Percentiles rank a stretch among this genome's conserved stretches.
Evolutionary conservation across 2,888 invertebrate species (phyloP).

Genomic region (Noctua pronuba): DNA sequence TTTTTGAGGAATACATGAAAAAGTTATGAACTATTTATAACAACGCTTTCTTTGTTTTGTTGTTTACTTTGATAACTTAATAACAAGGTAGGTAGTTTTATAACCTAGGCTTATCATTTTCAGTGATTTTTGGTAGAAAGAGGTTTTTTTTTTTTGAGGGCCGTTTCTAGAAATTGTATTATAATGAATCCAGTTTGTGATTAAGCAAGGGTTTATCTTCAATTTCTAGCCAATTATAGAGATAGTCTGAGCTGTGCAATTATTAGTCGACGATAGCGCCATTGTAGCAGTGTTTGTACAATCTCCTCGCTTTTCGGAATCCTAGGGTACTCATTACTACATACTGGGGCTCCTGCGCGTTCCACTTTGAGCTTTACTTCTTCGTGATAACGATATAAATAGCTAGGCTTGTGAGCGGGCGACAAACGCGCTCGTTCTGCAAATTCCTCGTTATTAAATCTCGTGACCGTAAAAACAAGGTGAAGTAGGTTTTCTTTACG

Average conservation of each 20-base stretch:
- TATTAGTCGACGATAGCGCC: slow-evolving; percentile 13
- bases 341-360: slow-evolving; percentile 5
- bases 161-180: not conserved
- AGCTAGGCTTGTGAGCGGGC: slow-evolving; percentile 29
- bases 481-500: slow-evolving; percentile 66
- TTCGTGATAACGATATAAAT: slow-evolving; percentile 45
- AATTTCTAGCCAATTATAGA: not conserved
- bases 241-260: not conserved
- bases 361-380: slow-evolving; percentile 25
- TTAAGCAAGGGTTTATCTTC: not conserved
- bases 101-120: not conserved
- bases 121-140: not conserved
- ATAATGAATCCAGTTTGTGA: not conserved
- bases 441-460: slow-evolving; percentile 69
- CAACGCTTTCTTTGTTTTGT: no score
- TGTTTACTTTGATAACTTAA: no score
- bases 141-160: not conserved
- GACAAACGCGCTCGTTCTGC: slow-evolving; percentile 62
- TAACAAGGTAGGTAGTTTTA: not conserved
- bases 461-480: slow-evolving; percentile 70
- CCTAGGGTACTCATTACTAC: slow-evolving; percentile 49
- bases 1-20: not conserved
- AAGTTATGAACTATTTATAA: no score
- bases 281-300: slow-evolving; percentile 37
- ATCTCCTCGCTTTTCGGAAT: slow-evolving; percentile 34